Evolutionary conservation across 2,888 invertebrate species (phyloP).

Genomic region (Apotomis capreana): DNA sequence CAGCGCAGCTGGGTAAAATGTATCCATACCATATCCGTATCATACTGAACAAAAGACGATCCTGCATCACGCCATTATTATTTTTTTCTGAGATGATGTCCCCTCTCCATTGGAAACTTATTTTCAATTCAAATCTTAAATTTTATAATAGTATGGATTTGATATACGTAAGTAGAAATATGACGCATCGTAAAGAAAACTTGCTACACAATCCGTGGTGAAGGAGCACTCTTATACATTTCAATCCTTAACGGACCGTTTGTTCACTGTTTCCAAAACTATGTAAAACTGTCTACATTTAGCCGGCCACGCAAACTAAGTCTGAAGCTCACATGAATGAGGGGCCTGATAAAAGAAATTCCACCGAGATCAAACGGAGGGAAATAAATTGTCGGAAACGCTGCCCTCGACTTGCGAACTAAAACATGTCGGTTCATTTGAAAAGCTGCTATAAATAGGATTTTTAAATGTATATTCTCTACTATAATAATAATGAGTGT

Average conservation of each 20-base stretch:
- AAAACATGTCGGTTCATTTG: slow-evolving; percentile 26
- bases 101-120: no score
- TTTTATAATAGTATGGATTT: no score
- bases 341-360: slow-evolving; percentile 68
- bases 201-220: no score
- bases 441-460: not conserved
- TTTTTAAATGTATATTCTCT: not conserved
- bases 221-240: not conserved
- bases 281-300: slow-evolving; percentile 1
- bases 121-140: no score
- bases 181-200: no score
- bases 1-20: no score
- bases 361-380: slow-evolving; percentile 65
- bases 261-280: not conserved
- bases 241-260: not conserved
- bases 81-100: no score
- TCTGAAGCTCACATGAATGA: slow-evolving; percentile 61
- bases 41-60: no score
- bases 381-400: slow-evolving; percentile 62
- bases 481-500: no score
- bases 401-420: slow-evolving; percentile 44
- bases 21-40: no score
- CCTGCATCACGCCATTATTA: no score
- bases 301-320: slow-evolving; percentile 49
- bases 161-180: no score